phyloP scores from a whole-genome alignment of 2,888 invertebrate genomes.

The Polydrusus pterygomalis region DNA sequence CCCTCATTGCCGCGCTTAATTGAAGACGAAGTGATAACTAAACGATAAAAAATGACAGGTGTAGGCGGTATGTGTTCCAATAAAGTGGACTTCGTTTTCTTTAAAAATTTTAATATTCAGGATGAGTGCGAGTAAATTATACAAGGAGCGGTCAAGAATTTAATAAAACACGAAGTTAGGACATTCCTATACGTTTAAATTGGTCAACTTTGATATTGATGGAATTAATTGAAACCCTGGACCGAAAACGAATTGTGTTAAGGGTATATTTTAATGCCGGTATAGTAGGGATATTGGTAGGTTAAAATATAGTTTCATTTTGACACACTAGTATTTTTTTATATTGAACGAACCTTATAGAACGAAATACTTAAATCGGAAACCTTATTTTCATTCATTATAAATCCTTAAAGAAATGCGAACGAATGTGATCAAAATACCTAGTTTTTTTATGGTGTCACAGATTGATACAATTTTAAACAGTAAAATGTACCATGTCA shows the following conservation, averaged over 20 bases:
- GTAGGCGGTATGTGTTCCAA: slow-evolving; percentile 11
- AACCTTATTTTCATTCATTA: slow-evolving; percentile 33
- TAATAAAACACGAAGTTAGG: not conserved
- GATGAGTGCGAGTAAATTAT: slow-evolving; percentile 8
- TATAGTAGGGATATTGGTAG: too few relatives aligned
- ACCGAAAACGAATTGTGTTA: too few relatives aligned
- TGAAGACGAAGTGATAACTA: slow-evolving; percentile 26
- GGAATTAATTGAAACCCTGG: too few relatives aligned
- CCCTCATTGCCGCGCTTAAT: slow-evolving; percentile 29
- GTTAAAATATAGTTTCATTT: too few relatives aligned
- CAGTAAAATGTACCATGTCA: not conserved
- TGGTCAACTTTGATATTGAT: not conserved
- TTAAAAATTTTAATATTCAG: slow-evolving; percentile 27
- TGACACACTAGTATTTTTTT: not conserved
- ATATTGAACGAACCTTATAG: slow-evolving; percentile 22
- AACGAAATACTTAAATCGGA: slow-evolving; percentile 1
- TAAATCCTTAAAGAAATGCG: slow-evolving; percentile 47
- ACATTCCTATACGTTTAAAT: not conserved
- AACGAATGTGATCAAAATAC: slow-evolving; percentile 47
- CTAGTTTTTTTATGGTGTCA: slow-evolving; percentile 30
- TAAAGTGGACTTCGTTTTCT: slow-evolving; percentile 38
- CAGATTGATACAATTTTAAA: slow-evolving; percentile 18
- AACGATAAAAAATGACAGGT: slow-evolving; percentile 19
- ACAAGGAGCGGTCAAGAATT: slow-evolving; percentile 1
- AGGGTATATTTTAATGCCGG: too few relatives aligned